These are phyloP conservation scores for Caenorhabditis japonica DNA, from an alignment of 2,888 invertebrate genomes.

Conservation along the genomic window DNA sequence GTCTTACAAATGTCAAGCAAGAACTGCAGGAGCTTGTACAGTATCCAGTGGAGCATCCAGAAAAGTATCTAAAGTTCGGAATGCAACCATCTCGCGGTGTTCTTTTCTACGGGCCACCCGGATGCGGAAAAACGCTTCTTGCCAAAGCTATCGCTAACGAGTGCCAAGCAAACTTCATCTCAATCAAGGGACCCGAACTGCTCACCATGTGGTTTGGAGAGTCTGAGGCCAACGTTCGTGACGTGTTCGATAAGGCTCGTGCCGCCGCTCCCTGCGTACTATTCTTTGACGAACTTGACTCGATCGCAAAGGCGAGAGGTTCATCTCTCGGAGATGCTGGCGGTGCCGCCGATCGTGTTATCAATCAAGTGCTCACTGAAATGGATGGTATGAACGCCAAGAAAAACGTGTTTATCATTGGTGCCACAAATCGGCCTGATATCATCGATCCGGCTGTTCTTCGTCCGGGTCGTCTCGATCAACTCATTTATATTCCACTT, in stretches of 20 bases:
- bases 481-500: slow-evolving; percentile 98
- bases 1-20: slow-evolving; percentile 86
- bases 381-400: slow-evolving; percentile 99
- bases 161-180: slow-evolving; percentile 99
- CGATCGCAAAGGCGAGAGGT: slow-evolving; percentile 98
- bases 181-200: slow-evolving; percentile 90
- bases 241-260: slow-evolving; percentile 99
- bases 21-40: slow-evolving; percentile 97
- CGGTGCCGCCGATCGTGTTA: slow-evolving; percentile 97
- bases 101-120: slow-evolving; percentile 96
- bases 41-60: slow-evolving; percentile 99
- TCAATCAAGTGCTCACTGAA: slow-evolving; percentile 99
- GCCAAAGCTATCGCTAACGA: slow-evolving; percentile 95
- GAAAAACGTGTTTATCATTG: slow-evolving; percentile 99
- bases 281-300: slow-evolving; percentile 99
- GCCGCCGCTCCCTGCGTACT: slow-evolving; percentile 98
- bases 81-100: slow-evolving; percentile 98
- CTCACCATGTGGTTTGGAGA: slow-evolving; percentile 99
- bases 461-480: slow-evolving; percentile 97
- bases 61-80: slow-evolving; percentile 99
- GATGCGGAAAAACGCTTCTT: slow-evolving; percentile 87
- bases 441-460: slow-evolving; percentile 99
- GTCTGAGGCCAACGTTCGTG: slow-evolving; percentile 98
- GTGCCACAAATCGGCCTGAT: slow-evolving; percentile 89
- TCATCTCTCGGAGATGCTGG: slow-evolving; percentile 81